Percentiles rank a stretch among this genome's conserved stretches.
Evolutionary conservation across 2,797 vertebrate genomes (phyloP).

Genomic region (Aplochiton taeniatus): DNA sequence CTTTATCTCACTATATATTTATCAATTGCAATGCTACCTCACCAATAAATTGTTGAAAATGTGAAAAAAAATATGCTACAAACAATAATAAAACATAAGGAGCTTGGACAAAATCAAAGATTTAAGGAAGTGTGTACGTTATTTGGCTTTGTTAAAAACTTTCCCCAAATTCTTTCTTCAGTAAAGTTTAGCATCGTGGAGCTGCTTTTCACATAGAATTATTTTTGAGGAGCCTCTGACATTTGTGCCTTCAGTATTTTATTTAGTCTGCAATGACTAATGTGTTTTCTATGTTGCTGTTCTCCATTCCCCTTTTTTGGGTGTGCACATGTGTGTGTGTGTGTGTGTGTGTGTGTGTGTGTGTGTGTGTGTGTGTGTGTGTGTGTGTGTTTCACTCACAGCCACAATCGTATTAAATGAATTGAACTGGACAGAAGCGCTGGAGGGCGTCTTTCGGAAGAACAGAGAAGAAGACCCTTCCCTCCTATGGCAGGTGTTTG

Average conservation of each 20-base stretch:
- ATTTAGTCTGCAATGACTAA: background rate
- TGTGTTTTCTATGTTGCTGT: slow-evolving; percentile 17
- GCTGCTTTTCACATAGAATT: too few relatives aligned
- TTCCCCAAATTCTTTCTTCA: too few relatives aligned
- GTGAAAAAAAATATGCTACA: too few relatives aligned
- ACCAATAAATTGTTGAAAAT: too few relatives aligned
- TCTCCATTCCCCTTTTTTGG: background rate
- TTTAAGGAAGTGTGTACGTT: too few relatives aligned
- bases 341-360: slow-evolving; percentile 15
- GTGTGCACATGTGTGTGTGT: slow-evolving; percentile 11
- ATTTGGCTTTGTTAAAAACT: too few relatives aligned
- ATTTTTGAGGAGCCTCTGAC: too few relatives aligned
- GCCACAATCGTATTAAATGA: slow-evolving; percentile 94
- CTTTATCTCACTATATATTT: too few relatives aligned
- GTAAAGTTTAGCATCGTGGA: too few relatives aligned
- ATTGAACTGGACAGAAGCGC: slow-evolving; percentile 90
- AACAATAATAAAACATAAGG: too few relatives aligned
- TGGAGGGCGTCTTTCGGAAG: slow-evolving; percentile 89
- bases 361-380: slow-evolving; percentile 24
- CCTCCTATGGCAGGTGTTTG: slow-evolving; percentile 94
- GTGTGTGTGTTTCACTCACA: slow-evolving; percentile 53
- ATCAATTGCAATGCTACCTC: too few relatives aligned
- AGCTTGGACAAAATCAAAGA: too few relatives aligned
- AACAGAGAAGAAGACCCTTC: slow-evolving; percentile 91
- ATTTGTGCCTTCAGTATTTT: background rate